Evolutionary conservation across 2,888 invertebrate genomes (phyloP).

Genomic region (Drosophila koepferae): DNA sequence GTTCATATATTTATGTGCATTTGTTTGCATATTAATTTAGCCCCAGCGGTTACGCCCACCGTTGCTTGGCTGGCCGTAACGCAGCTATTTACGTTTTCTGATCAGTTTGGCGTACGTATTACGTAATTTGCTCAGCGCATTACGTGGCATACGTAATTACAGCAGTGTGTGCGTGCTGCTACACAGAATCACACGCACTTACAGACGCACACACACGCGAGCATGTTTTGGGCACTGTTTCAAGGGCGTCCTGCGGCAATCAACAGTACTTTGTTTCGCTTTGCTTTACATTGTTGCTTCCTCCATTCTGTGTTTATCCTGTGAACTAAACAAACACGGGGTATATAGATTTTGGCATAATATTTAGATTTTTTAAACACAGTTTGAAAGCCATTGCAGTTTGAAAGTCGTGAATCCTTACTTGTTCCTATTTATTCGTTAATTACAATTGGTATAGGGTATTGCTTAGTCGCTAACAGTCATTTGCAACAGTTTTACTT

Average conservation of each 20-base stretch:
- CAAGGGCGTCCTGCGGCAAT: conserved; percentile 54
- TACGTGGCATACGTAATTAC: conserved; percentile 67
- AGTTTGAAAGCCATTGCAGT: not conserved
- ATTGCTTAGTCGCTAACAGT: not conserved
- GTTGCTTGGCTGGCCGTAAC: not conserved
- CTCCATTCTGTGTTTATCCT: not conserved
- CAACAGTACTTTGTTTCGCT: conserved; percentile 46
- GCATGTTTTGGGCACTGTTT: conserved; percentile 37
- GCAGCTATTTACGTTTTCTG: conserved; percentile 45
- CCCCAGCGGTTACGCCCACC: not conserved
- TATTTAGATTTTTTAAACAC: not conserved
- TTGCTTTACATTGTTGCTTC: conserved; percentile 13
- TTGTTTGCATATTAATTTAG: conserved; percentile 1
- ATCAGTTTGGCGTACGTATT: conserved; percentile 56
- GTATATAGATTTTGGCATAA: not conserved
- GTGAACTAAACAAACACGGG: no score
- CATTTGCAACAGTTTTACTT: not conserved
- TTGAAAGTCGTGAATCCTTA: not conserved
- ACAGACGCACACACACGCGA: not conserved
- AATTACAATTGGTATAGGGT: not conserved
- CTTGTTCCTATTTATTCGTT: no score
- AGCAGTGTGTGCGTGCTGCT: conserved; percentile 49
- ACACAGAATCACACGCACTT: conserved; percentile 6
- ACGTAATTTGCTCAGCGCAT: conserved; percentile 60
- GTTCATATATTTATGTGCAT: not conserved